Evolutionary conservation across 2,888 invertebrate genomes (phyloP).

Genomic region (Chironomus tentans): DNA sequence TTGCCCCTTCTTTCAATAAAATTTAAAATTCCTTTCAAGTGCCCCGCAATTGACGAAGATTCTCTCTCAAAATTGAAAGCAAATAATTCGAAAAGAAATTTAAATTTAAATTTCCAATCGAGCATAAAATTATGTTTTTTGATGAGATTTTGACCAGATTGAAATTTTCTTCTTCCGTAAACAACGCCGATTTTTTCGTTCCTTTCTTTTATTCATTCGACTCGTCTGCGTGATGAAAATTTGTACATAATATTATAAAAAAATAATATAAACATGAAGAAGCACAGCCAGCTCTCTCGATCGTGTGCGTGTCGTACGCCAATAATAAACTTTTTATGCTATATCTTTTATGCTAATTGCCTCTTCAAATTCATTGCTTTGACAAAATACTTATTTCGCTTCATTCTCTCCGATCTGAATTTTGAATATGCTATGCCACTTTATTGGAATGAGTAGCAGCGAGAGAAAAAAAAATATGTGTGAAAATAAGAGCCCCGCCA

Average conservation of each 20-base stretch:
- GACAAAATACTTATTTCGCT: not conserved
- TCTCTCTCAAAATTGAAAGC: too few relatives aligned
- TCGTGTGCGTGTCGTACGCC: constrained; percentile 3
- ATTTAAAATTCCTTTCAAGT: too few relatives aligned
- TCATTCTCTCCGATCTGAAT: not conserved
- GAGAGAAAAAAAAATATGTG: not conserved
- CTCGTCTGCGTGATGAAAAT: not conserved
- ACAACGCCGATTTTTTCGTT: not conserved
- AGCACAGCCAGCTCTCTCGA: not conserved
- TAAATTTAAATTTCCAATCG: not conserved
- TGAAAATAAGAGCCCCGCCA: not conserved
- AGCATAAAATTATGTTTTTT: not conserved
- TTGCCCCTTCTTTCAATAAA: too few relatives aligned
- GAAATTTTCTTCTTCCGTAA: not conserved
- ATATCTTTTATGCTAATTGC: constrained; percentile 26
- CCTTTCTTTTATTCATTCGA: not conserved
- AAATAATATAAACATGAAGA: too few relatives aligned
- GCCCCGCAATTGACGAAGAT: too few relatives aligned
- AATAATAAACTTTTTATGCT: constrained; percentile 7
- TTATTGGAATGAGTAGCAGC: not conserved
- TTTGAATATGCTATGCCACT: not conserved
- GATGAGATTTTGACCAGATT: not conserved
- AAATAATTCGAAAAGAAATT: not conserved
- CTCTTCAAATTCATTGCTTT: constrained; percentile 16
- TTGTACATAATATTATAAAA: not conserved